A percentile compares a stretch with the other conserved stretches of the same genome.
These are phyloP conservation scores for Catharus bicknelli DNA, from an alignment of 2,113 vertebrate species.

Conservation along the genomic window DNA sequence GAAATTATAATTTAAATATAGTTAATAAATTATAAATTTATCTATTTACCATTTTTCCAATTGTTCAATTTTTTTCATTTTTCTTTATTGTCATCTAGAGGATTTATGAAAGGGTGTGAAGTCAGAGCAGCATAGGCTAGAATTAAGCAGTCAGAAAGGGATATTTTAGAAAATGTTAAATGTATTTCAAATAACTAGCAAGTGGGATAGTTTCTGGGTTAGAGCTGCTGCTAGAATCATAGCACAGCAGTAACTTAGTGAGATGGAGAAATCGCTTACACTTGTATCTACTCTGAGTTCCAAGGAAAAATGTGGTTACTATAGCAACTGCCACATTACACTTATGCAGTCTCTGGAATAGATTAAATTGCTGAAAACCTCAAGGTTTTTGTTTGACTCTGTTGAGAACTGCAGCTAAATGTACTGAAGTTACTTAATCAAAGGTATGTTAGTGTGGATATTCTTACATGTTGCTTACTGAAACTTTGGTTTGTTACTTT, in stretches of 20 bases:
- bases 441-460: not conserved
- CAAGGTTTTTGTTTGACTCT: slow-evolving; percentile 38
- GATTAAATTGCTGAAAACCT: slow-evolving; percentile 39
- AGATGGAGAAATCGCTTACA: slow-evolving; percentile 2
- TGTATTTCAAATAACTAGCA: not conserved
- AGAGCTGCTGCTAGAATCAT: not conserved
- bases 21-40: not conserved
- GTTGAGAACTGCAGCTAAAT: slow-evolving; percentile 29
- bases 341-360: slow-evolving; percentile 34
- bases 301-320: slow-evolving; percentile 52
- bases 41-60: not conserved
- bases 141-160: not conserved
- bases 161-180: not conserved
- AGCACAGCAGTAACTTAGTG: slow-evolving; percentile 6
- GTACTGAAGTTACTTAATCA: slow-evolving; percentile 34
- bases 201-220: not conserved
- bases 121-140: not conserved
- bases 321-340: slow-evolving; percentile 62
- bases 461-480: not conserved
- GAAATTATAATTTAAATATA: not conserved
- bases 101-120: not conserved
- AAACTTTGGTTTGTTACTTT: not conserved
- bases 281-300: not conserved
- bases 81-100: not conserved
- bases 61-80: not conserved